These are phyloP conservation scores for Germaria angustata DNA, from an alignment of 2,888 invertebrate species.

Conservation along the genomic window DNA sequence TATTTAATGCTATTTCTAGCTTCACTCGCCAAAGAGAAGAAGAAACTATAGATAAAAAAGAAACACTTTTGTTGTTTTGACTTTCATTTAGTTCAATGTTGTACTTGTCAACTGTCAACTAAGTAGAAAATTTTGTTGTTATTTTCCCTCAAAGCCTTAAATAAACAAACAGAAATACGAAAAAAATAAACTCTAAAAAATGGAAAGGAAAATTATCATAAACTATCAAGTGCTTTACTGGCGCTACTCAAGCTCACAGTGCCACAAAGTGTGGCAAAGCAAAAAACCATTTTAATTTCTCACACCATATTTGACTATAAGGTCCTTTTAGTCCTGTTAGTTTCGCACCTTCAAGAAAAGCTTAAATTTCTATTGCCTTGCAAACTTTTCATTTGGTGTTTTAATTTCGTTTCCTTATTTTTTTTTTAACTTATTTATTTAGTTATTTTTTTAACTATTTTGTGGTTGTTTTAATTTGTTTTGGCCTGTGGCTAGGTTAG, in stretches of 20 bases:
- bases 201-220: slow-evolving; percentile 33
- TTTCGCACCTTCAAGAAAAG: slow-evolving; percentile 8
- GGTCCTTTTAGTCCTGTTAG: not conserved
- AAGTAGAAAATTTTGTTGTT: slow-evolving; percentile 32
- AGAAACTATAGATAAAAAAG: not conserved
- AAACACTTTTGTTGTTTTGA: slow-evolving; percentile 48
- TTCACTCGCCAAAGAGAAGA: slow-evolving; percentile 2
- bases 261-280: slow-evolving; percentile 11
- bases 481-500: not conserved
- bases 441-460: not conserved
- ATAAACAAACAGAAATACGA: slow-evolving; percentile 10
- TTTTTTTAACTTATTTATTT: too few species aligned
- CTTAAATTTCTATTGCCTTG: not conserved
- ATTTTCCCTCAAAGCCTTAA: slow-evolving; percentile 22
- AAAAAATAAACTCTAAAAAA: slow-evolving; percentile 17
- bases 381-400: not conserved
- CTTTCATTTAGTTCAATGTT: slow-evolving; percentile 61
- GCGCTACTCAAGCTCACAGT: not conserved
- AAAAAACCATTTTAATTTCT: not conserved
- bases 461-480: slow-evolving; percentile 6
- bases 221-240: slow-evolving; percentile 21
- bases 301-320: not conserved
- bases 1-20: slow-evolving; percentile 35
- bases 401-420: not conserved
- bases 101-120: slow-evolving; percentile 60